Percentiles rank a stretch among this genome's conserved stretches.
These are phyloP conservation scores for Lucifuga dentata DNA, from an alignment of 2,113 vertebrate species.

Conservation along the genomic window DNA sequence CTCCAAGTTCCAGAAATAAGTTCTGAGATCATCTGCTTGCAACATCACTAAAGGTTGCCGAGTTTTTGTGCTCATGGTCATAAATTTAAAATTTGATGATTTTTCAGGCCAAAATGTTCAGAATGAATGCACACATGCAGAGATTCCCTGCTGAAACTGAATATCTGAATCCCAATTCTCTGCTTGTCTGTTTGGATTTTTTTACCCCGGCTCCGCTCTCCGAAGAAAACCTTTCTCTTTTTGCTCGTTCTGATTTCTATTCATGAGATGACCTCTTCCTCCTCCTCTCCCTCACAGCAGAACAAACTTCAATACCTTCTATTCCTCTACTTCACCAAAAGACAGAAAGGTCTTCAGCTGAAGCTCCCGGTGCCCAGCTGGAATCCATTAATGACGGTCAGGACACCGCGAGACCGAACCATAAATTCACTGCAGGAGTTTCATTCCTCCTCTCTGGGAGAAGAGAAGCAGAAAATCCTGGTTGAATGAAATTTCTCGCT, in stretches of 20 bases:
- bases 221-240: not conserved
- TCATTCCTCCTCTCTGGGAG: constrained; percentile 11
- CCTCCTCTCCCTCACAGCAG: constrained; percentile 25
- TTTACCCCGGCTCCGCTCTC: not conserved
- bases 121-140: not conserved
- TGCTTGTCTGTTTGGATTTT: too few species aligned
- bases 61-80: not conserved
- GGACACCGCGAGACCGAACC: constrained; percentile 13
- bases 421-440: constrained; percentile 25
- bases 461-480: not conserved
- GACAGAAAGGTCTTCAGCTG: constrained; percentile 8
- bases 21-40: constrained; percentile 25
- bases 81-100: constrained; percentile 4
- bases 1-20: constrained; percentile 45
- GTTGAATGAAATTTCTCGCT: not conserved
- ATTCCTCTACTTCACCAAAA: constrained; percentile 5
- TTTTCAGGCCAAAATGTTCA: constrained; percentile 5
- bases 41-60: not conserved
- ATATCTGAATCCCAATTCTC: too few species aligned
- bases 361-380: constrained; percentile 4
- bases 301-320: constrained; percentile 19
- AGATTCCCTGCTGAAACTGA: too few species aligned
- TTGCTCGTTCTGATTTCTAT: constrained; percentile 20
- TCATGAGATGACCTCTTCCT: constrained; percentile 19
- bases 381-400: constrained; percentile 26